These are phyloP conservation scores for Leucopternis melanops DNA, from an alignment of 2,113 vertebrate genomes.

Conservation along the genomic window DNA sequence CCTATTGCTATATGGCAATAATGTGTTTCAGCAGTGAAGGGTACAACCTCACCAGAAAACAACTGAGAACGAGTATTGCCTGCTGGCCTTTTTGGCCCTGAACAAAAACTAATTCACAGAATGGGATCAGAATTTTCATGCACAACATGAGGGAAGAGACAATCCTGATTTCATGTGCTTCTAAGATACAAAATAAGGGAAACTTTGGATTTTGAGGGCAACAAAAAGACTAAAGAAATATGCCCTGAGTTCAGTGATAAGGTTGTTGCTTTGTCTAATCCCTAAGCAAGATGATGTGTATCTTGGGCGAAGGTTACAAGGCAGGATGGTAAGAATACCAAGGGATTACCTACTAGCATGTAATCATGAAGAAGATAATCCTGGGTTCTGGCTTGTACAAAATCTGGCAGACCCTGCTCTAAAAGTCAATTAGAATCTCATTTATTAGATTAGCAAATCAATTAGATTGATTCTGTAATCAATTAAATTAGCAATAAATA, in stretches of 20 bases:
- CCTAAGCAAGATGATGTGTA: neutral
- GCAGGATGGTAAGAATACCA: neutral
- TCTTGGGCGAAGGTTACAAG: neutral
- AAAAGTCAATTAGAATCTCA: neutral
- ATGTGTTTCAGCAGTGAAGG: neutral
- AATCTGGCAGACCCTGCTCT: neutral
- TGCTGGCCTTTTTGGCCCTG: neutral
- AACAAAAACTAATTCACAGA: neutral
- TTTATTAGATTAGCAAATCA: neutral
- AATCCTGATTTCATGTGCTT: neutral
- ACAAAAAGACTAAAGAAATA: neutral
- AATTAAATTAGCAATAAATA: neutral
- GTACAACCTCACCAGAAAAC: neutral
- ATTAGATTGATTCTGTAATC: neutral
- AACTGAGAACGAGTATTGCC: neutral
- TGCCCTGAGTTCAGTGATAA: neutral
- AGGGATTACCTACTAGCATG: neutral
- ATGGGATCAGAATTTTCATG: neutral
- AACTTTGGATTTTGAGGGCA: neutral
- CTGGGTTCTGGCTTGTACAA: neutral
- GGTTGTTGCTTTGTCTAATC: neutral
- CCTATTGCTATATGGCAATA: neutral
- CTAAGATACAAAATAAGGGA: neutral
- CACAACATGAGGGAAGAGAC: neutral
- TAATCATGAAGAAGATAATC: neutral